These are phyloP conservation scores for Rhagoletis zephyria DNA, from an alignment of 1,140 invertebrate genomes.

Conservation along the genomic window DNA sequence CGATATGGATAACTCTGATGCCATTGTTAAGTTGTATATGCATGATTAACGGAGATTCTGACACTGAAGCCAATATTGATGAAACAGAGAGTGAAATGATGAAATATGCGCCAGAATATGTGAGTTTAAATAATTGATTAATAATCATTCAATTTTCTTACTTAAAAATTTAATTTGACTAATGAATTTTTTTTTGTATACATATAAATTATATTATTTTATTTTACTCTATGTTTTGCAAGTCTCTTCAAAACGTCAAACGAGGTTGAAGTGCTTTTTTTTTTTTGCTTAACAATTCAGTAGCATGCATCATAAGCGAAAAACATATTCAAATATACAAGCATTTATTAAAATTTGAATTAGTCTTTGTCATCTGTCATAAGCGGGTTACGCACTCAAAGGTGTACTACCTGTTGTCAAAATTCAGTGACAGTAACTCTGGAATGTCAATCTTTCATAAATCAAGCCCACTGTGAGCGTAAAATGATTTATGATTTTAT, in stretches of 20 bases:
- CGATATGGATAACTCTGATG: neutral
- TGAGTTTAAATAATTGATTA: constrained; percentile 59
- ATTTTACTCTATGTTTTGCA: too few relatives aligned
- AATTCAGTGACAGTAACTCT: constrained; percentile 42
- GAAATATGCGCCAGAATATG: constrained; percentile 69
- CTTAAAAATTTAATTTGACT: too few relatives aligned
- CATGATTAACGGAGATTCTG: neutral
- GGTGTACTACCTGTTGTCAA: constrained; percentile 3
- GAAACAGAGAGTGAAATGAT: constrained; percentile 67
- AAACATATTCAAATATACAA: neutral
- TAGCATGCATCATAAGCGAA: neutral
- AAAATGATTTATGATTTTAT: constrained; percentile 28
- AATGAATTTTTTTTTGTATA: neutral
- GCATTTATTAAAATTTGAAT: neutral
- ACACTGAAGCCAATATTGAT: constrained; percentile 62
- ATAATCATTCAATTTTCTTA: too few relatives aligned
- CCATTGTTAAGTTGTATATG: neutral
- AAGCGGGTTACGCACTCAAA: neutral
- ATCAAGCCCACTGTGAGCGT: neutral
- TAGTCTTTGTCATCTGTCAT: neutral
- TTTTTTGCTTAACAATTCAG: too few relatives aligned
- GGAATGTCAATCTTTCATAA: constrained; percentile 33
- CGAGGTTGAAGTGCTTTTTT: too few relatives aligned
- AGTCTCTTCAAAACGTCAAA: too few relatives aligned
- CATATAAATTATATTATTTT: neutral